Evolutionary conservation across 2,888 invertebrate genomes (phyloP), one percentile per base, ranked within the genome.

Genomic region (Nipponacmea schrenckii): DNA sequence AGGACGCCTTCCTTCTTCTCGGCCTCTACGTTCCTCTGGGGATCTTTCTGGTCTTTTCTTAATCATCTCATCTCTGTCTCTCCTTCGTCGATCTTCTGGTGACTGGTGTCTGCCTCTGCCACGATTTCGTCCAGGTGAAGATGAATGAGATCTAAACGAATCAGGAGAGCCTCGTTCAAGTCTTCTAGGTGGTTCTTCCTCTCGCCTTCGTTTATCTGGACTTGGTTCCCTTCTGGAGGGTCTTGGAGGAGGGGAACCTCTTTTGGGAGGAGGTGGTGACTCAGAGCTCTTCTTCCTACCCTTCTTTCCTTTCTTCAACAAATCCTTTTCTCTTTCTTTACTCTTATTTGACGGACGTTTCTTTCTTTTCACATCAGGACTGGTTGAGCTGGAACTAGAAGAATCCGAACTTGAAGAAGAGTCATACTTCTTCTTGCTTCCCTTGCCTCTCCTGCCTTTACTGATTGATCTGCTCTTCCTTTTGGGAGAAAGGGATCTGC

Each of bases 391-490:
- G 20, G 56, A 56, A 56, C 56, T 56, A 2, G 56, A 56, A 14
- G 56, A 56, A 20, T 56, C 56, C 8, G 56, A 56, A 20, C 56
- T 56, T 12, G 56, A 56, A 3, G 56, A 56, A 12, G 56, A 56
- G 20, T 56, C 56, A 24, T 56, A 56, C 73, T 48, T 74, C 73
- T 26, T 73, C 76, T 48, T 74, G 72, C 50, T 20, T 76, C 76
- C 46, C 76, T 64, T 45, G 72, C 77, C 67, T 69, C 71, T 26
- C 15, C 46, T 62, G 74, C 75, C 27, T 76, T 75, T 39, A 77
- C 78, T 64, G 72, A 74, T 44, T 77, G 72, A 67, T 74, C 74
- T n/a, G 68, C 63, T 48, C 70, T 72, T 63, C 69, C 64, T 12
- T 70, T 56, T 24, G 2, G 56, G 56, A 56, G 56, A 56, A 14